phyloP scores from a whole-genome alignment of 2,113 vertebrate species.

The Sciurus niger region DNA sequence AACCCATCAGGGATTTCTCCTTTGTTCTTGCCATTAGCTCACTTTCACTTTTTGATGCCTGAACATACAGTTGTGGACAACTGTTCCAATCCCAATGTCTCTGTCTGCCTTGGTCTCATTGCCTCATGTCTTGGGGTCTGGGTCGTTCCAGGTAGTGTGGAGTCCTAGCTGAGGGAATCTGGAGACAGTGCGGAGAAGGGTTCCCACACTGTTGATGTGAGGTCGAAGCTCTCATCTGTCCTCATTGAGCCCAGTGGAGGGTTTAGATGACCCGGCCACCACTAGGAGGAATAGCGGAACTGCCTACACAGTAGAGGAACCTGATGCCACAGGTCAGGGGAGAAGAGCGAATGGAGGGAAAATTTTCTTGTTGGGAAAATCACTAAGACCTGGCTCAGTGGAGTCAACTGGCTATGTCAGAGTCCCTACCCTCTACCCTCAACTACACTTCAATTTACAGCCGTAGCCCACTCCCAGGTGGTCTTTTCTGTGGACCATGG shows the following conservation, averaged over 20 bases:
- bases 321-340: background rate
- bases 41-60: background rate
- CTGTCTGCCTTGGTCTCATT: background rate
- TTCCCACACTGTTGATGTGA: too few relatives aligned
- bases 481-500: background rate
- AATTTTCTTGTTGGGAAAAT: background rate
- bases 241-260: background rate
- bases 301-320: background rate
- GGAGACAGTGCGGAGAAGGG: background rate
- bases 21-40: background rate
- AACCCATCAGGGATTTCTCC: background rate
- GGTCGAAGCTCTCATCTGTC: too few relatives aligned
- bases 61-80: accelerated
- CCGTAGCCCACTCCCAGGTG: accelerated
- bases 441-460: background rate
- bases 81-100: accelerated
- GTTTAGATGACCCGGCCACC: background rate
- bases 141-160: too few relatives aligned
- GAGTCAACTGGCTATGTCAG: background rate
- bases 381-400: background rate
- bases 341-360: background rate
- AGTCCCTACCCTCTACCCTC: background rate
- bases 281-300: background rate
- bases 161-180: background rate
- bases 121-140: background rate